phyloP scores from a whole-genome alignment of 2,888 invertebrate genomes.

The Lepas anatifera region DNA sequence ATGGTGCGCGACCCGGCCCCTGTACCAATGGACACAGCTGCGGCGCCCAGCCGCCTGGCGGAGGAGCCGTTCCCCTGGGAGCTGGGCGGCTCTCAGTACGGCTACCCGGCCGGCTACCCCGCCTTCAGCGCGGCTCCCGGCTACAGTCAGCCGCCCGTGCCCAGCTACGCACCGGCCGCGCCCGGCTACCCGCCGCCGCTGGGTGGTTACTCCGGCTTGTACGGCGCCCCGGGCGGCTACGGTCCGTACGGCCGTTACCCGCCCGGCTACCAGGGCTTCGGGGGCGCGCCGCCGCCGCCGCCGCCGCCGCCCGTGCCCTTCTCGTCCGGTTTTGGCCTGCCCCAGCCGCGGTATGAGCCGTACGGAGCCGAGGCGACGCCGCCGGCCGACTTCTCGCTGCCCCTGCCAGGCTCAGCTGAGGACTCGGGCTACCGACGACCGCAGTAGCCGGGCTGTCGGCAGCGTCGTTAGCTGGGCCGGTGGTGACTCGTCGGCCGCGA shows the following conservation, averaged over 20 bases:
- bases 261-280: neutral
- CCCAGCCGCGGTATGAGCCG: neutral
- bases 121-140: neutral
- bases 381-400: neutral
- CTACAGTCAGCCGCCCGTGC: neutral
- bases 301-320: neutral
- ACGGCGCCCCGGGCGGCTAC: neutral
- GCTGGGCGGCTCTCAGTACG: neutral
- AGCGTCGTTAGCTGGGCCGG: too few relatives aligned
- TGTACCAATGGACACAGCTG: neutral
- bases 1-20: neutral
- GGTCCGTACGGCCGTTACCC: neutral
- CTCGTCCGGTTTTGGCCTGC: neutral
- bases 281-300: neutral
- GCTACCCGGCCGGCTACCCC: neutral
- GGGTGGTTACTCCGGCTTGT: neutral
- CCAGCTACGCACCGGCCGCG: neutral
- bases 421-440: neutral
- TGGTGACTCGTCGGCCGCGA: too few relatives aligned
- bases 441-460: neutral
- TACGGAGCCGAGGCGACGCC: neutral
- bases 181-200: neutral
- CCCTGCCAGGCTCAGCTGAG: neutral
- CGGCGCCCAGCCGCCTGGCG: neutral
- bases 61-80: constrained; percentile 6